phyloP scores from a whole-genome alignment of 2,888 invertebrate genomes.

The Megamerina dolium region DNA sequence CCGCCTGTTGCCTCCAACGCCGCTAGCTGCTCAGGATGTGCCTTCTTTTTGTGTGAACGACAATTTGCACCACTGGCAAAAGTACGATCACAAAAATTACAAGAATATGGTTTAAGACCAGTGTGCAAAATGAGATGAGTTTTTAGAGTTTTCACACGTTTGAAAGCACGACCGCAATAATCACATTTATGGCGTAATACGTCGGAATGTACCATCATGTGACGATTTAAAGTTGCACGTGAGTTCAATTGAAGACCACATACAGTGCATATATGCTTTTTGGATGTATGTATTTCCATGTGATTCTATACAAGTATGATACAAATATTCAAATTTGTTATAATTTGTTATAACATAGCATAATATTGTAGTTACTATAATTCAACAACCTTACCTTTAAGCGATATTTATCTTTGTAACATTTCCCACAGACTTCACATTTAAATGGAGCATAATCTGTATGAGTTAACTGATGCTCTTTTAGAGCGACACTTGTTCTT shows the following conservation, averaged over 20 bases:
- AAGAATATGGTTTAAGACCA: conserved; percentile 46
- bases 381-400: conserved; percentile 31
- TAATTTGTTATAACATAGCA: too few relatives aligned
- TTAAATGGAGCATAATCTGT: too few relatives aligned
- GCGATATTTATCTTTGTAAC: conserved; percentile 43
- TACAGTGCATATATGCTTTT: conserved; percentile 34
- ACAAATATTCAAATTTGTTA: too few relatives aligned
- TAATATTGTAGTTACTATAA: too few relatives aligned
- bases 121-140: conserved; percentile 45
- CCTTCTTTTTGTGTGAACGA: conserved; percentile 47
- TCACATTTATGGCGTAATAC: conserved; percentile 44
- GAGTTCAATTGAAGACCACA: conserved; percentile 43
- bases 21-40: conserved; percentile 46
- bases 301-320: too few relatives aligned
- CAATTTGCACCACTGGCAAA: conserved; percentile 50
- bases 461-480: conserved; percentile 51
- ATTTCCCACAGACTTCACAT: too few relatives aligned
- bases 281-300: too few relatives aligned
- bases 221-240: conserved; percentile 41
- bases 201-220: conserved; percentile 43
- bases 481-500: conserved; percentile 50
- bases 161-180: conserved; percentile 39
- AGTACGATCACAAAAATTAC: conserved; percentile 48
- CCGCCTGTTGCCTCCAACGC: conserved; percentile 46
- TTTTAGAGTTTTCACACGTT: conserved; percentile 43